Percentiles rank a stretch among this genome's conserved stretches.
phyloP scores from a whole-genome alignment of 2,888 invertebrate genomes.

The Lepidocyrtoides sp. region DNA sequence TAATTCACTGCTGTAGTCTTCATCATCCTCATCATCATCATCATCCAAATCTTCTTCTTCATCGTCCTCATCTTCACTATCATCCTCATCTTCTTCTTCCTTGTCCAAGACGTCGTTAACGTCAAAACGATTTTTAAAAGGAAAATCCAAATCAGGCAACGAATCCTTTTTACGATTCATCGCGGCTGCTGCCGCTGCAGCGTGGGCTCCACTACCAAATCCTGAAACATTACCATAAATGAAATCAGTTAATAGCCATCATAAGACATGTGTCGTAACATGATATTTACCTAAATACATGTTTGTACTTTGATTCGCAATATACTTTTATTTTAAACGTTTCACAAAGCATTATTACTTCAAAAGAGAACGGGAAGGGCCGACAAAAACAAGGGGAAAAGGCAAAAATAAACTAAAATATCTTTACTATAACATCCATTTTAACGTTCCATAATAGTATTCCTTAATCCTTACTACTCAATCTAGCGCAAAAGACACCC shows the following conservation, averaged over 20 bases:
- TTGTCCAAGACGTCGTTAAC: conserved; percentile 42
- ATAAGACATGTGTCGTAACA: background rate
- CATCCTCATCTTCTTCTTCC: conserved; percentile 51
- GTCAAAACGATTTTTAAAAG: conserved; percentile 48
- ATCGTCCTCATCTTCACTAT: conserved; percentile 70
- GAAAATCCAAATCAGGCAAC: background rate
- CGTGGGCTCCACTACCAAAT: conserved; percentile 57
- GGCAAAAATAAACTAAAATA: conserved; percentile 27
- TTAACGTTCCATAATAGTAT: conserved; percentile 61
- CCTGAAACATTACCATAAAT: conserved; percentile 47
- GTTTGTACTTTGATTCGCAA: too few species aligned
- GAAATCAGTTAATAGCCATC: conserved; percentile 3
- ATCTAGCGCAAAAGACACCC: conserved; percentile 60
- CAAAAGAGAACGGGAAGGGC: background rate
- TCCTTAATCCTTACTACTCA: conserved; percentile 69
- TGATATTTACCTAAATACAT: background rate
- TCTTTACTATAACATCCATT: conserved; percentile 73
- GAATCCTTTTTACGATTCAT: conserved; percentile 41
- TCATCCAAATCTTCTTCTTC: conserved; percentile 64
- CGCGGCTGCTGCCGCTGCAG: conserved; percentile 61
- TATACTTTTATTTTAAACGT: too few species aligned
- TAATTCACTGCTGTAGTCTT: conserved; percentile 52
- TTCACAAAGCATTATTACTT: background rate
- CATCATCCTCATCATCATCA: conserved; percentile 60
- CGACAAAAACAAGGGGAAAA: background rate